Base-by-base conservation (phyloP, 2,888 invertebrate species). In the Magallana nippona region DNA sequence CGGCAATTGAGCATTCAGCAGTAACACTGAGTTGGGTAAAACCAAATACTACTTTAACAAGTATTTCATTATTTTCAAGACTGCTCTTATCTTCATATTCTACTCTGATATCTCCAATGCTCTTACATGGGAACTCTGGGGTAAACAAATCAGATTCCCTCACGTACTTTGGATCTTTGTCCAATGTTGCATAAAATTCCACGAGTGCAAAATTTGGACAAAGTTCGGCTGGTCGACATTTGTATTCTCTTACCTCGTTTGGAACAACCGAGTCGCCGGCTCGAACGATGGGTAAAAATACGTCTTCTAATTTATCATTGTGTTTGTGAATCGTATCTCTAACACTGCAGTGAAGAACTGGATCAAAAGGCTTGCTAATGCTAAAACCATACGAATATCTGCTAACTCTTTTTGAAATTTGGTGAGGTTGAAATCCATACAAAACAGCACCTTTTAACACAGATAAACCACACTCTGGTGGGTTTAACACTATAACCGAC, bases 371-470 rank as follows among this genome's bases (percentile, higher is more conserved):
- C 1, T 22, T 27, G 27, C 63, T 63, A 11, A 63, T 27, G 13
- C 63, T 63, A 15, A 63, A 63, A 63, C 63, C 63, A 13, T 63
- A 63, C 2, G 63, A 63, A 27, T 63, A 63, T 11, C 63, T 63
- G 15, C 63, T 63, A 0, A 63, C 27, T 63, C 63, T 63, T 63
- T 27, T 13, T 3, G 63, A 63, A 63, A 63, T 63, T 13, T 22
- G 19, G 13, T 63, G 27, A 5, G 63, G 63, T 11, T 63, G 63
- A 63, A 63, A 63, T 10, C 63, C 63, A 13, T 63, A 63, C 27
- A 63, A 63, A 22, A 63, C 63, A 10, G 63, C 63, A n/a, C 63
- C 63, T 27, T 63, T 63, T 27, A 63, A 63, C 1, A 63, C 63
- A 22, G 63, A 63, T 19, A 63, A 15, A 63, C 63, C n/a, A 13